Percentiles rank a stretch among this genome's conserved stretches.
Evolutionary conservation across 2,113 vertebrate genomes (phyloP).

Genomic region (Aspidoscelis tigris): DNA sequence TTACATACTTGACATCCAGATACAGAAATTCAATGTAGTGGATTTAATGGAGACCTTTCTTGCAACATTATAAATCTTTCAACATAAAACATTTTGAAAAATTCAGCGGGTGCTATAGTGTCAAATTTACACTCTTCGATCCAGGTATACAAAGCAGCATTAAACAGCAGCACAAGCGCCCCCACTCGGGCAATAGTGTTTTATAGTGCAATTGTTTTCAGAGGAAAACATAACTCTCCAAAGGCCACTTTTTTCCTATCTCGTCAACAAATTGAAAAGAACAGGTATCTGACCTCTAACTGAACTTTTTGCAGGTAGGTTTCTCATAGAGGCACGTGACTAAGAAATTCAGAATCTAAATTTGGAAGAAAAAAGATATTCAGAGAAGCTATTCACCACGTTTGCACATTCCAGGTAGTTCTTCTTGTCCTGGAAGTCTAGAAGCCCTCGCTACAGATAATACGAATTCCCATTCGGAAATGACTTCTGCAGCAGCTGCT

Average conservation of each 20-base stretch:
- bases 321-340: slow-evolving; percentile 65
- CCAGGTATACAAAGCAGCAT: slow-evolving; percentile 72
- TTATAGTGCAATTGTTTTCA: slow-evolving; percentile 72
- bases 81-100: slow-evolving; percentile 70
- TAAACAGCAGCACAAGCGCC: slow-evolving; percentile 68
- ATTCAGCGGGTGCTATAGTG: slow-evolving; percentile 58
- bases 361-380: slow-evolving; percentile 65
- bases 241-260: slow-evolving; percentile 59
- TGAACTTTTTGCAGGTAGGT: slow-evolving; percentile 60
- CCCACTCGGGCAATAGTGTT: slow-evolving; percentile 65
- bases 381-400: slow-evolving; percentile 39
- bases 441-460: slow-evolving; percentile 20
- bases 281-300: slow-evolving; percentile 55
- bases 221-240: slow-evolving; percentile 67
- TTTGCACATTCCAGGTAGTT: slow-evolving; percentile 11
- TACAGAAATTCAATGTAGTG: slow-evolving; percentile 67
- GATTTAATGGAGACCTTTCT: slow-evolving; percentile 65
- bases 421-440: slow-evolving; percentile 35
- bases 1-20: slow-evolving; percentile 63
- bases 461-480: slow-evolving; percentile 22
- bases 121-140: slow-evolving; percentile 52
- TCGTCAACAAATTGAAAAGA: slow-evolving; percentile 60
- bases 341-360: slow-evolving; percentile 59
- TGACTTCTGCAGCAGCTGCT: slow-evolving; percentile 11
- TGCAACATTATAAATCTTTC: slow-evolving; percentile 75